Conservation (phyloP, 2,797 vertebrate species). For the Morelia viridis region DNA sequence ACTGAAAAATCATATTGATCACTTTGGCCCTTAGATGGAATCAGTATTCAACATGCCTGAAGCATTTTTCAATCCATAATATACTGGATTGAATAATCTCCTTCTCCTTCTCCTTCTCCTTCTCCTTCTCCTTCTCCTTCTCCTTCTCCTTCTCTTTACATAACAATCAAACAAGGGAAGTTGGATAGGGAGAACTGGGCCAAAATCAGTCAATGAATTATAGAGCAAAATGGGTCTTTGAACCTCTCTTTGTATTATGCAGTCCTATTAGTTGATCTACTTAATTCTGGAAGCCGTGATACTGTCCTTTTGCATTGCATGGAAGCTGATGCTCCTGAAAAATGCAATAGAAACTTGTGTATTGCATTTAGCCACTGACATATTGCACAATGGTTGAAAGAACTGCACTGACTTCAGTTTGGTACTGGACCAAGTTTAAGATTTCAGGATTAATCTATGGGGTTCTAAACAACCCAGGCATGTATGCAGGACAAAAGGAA, state of each 20-base stretch:
- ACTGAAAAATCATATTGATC: neutral
- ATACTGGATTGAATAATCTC: too few species aligned
- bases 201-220: neutral
- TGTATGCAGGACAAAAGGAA: neutral
- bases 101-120: too few species aligned
- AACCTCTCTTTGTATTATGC: neutral
- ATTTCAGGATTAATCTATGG: neutral
- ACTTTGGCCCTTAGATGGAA: neutral
- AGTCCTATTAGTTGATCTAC: neutral
- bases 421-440: neutral
- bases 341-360: neutral
- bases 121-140: too few species aligned
- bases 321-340: neutral
- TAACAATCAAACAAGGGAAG: too few species aligned
- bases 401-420: neutral
- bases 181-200: neutral
- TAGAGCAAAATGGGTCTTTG: neutral
- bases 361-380: neutral
- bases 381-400: neutral
- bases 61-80: neutral
- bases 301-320: neutral
- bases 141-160: too few species aligned
- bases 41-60: neutral
- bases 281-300: neutral
- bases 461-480: neutral